Percentiles rank a stretch among this genome's conserved stretches.
These are phyloP conservation scores for Cancer borealis DNA, from an alignment of 2,888 invertebrate species.

Conservation along the genomic window DNA sequence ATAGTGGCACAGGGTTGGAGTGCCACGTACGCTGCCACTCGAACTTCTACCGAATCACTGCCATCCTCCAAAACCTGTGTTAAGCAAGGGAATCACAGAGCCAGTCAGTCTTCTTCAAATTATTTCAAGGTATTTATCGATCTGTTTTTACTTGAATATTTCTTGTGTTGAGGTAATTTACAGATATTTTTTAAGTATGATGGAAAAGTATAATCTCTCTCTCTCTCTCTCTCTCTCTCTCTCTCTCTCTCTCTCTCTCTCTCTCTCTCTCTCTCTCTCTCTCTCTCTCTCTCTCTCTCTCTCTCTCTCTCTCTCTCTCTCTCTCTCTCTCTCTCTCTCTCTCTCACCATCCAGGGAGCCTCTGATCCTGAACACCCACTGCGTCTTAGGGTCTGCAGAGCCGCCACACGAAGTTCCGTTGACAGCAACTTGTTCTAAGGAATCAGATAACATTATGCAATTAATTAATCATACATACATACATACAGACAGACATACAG, in stretches of 20 bases:
- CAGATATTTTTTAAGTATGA: no score
- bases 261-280: no score
- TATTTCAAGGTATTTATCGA: not conserved
- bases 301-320: no score
- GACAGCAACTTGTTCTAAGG: slow-evolving; percentile 58
- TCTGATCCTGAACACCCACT: slow-evolving; percentile 14
- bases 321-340: not conserved
- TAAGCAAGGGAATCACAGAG: not conserved
- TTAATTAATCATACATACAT: not conserved
- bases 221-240: no score
- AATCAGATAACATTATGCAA: not conserved
- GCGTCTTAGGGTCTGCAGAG: slow-evolving; percentile 60
- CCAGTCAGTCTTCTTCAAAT: not conserved
- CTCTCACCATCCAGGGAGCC: slow-evolving; percentile 62
- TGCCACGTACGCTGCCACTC: slow-evolving; percentile 62
- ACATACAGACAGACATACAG: not conserved
- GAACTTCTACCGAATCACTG: slow-evolving; percentile 62
- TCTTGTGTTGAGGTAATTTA: no score
- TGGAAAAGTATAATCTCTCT: no score
- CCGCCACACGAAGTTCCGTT: slow-evolving; percentile 50
- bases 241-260: no score
- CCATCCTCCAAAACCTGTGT: slow-evolving; percentile 57
- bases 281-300: no score
- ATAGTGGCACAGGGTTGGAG: slow-evolving; percentile 55
- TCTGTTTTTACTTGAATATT: not conserved